These are phyloP conservation scores for Vannuccia rotundouncinata DNA, from an alignment of 2,888 invertebrate genomes.

Conservation along the genomic window DNA sequence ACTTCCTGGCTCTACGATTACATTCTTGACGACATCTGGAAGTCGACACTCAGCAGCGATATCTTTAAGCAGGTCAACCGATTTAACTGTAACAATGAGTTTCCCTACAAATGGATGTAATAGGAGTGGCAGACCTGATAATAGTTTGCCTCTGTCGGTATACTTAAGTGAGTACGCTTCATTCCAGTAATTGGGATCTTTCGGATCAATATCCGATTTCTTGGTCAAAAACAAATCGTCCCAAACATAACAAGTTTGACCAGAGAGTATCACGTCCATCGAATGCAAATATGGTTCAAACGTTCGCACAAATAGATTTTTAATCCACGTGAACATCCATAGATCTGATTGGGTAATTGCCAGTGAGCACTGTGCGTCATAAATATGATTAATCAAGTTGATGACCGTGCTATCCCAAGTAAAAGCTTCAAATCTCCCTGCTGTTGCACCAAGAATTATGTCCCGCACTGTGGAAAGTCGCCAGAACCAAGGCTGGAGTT, in stretches of 20 bases:
- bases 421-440: slow-evolving; percentile 1
- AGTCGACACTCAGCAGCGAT: neutral
- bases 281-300: slow-evolving; percentile 14
- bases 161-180: neutral
- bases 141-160: neutral
- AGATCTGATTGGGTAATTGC: neutral
- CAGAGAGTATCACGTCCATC: neutral
- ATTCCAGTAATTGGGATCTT: slow-evolving; percentile 5
- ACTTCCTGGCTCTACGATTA: neutral
- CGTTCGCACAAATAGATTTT: neutral
- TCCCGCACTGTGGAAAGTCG: neutral
- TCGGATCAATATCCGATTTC: neutral
- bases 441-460: neutral
- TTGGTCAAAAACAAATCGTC: neutral
- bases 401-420: neutral
- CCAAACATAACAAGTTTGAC: neutral
- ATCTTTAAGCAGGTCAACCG: neutral
- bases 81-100: neutral
- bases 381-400: neutral
- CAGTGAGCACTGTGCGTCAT: neutral
- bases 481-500: slow-evolving; percentile 12
- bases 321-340: neutral
- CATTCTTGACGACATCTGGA: neutral
- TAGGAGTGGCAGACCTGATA: neutral
- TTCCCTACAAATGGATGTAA: neutral